A percentile compares a stretch with the other conserved stretches of the same genome.
Conservation (phyloP, 1,140 invertebrate genomes). For the Phortica variegata region DNA sequence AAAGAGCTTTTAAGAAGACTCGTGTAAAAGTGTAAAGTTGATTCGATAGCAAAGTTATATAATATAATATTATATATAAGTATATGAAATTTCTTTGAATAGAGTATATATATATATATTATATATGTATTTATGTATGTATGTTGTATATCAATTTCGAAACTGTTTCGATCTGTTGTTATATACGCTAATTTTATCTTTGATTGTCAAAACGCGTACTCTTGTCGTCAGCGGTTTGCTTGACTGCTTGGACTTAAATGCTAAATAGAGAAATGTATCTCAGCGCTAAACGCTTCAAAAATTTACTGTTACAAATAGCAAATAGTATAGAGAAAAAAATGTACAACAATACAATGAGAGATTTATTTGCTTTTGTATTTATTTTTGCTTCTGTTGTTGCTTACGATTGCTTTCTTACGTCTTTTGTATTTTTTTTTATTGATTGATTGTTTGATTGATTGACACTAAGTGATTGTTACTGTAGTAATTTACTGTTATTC, state of each 20-base stretch:
- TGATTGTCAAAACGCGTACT: slow-evolving; percentile 58
- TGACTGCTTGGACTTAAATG: slow-evolving; percentile 26
- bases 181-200: slow-evolving; percentile 53
- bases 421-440: too few relatives aligned
- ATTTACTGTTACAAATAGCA: too few relatives aligned
- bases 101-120: slow-evolving; percentile 2
- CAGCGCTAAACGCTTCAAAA: not conserved
- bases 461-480: too few relatives aligned
- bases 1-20: slow-evolving; percentile 27
- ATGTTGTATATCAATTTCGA: slow-evolving; percentile 7
- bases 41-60: slow-evolving; percentile 20
- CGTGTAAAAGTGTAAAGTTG: slow-evolving; percentile 44
- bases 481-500: too few relatives aligned
- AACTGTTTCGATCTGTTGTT: slow-evolving; percentile 19
- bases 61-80: slow-evolving; percentile 40
- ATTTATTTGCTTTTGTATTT: too few relatives aligned
- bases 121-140: slow-evolving; percentile 22
- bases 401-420: too few relatives aligned
- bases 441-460: too few relatives aligned
- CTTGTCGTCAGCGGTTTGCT: slow-evolving; percentile 43
- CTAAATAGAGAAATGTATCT: slow-evolving; percentile 14
- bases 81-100: too few relatives aligned
- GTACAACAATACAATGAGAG: too few relatives aligned
- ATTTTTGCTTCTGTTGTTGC: too few relatives aligned
- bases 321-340: too few relatives aligned